Evolutionary conservation across 2,113 vertebrate species (phyloP).

Genomic region (Apaloderma vittatum): DNA sequence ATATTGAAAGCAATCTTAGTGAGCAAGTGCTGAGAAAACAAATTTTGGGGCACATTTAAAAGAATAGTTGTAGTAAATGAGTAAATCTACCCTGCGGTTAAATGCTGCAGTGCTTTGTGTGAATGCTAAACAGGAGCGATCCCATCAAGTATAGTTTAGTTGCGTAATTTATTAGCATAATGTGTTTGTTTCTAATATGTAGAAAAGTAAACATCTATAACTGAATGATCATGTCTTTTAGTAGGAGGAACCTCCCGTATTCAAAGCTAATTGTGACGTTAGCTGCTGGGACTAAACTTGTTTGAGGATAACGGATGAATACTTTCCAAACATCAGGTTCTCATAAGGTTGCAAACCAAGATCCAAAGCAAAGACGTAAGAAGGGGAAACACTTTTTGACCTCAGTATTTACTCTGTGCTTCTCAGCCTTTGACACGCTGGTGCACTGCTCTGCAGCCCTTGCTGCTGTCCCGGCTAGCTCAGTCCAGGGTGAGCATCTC

Average conservation of each 20-base stretch:
- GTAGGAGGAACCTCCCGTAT: neutral
- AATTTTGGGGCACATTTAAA: conserved; percentile 9
- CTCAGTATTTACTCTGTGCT: neutral
- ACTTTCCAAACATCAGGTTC: neutral
- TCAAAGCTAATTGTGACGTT: neutral
- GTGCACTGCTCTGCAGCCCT: neutral
- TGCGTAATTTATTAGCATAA: neutral
- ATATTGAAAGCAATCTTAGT: neutral
- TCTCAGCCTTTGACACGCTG: neutral
- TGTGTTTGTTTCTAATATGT: neutral
- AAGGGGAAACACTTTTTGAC: neutral
- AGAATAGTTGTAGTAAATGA: neutral
- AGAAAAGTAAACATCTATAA: neutral
- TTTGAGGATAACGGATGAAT: neutral
- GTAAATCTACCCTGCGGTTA: neutral
- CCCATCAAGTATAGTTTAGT: neutral
- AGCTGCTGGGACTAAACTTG: neutral
- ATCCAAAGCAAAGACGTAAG: neutral
- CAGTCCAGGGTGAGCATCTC: neutral
- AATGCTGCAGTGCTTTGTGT: neutral
- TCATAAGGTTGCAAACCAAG: neutral
- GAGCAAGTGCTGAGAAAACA: neutral
- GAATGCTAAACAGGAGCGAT: neutral
- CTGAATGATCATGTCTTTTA: neutral
- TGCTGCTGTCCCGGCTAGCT: neutral